Conservation (phyloP, 2,113 vertebrate genomes). For the Pavo muticus region DNA sequence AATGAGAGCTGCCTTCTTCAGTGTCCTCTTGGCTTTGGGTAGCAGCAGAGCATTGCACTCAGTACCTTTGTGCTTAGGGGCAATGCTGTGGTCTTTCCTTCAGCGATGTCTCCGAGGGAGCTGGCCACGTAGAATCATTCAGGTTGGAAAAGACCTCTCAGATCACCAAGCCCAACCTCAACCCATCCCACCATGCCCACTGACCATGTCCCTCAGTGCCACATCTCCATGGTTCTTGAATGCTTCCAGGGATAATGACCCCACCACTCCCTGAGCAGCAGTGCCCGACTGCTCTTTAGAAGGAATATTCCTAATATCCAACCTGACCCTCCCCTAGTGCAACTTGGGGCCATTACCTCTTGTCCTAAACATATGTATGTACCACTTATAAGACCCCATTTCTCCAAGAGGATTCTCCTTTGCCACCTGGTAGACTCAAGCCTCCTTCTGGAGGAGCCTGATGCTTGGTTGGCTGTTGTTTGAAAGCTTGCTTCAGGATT, state of each 20-base stretch:
- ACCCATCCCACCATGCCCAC: too few species aligned
- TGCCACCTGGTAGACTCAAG: rapidly evolving
- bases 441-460: neutral
- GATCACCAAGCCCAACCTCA: too few species aligned
- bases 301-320: too few species aligned
- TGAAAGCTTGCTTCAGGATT: neutral
- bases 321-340: too few species aligned
- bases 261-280: too few species aligned
- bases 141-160: too few species aligned
- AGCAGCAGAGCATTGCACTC: neutral
- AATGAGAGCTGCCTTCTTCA: neutral
- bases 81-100: neutral
- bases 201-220: too few species aligned
- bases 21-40: neutral
- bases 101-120: rapidly evolving
- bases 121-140: neutral
- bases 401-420: neutral
- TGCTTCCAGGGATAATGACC: too few species aligned
- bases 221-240: too few species aligned
- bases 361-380: neutral
- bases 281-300: too few species aligned
- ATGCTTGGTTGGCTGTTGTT: neutral
- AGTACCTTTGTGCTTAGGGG: neutral
- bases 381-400: neutral
- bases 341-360: too few species aligned